Base-by-base conservation (phyloP, 2,113 vertebrate genomes). In the Atherinomorus stipes region DNA sequence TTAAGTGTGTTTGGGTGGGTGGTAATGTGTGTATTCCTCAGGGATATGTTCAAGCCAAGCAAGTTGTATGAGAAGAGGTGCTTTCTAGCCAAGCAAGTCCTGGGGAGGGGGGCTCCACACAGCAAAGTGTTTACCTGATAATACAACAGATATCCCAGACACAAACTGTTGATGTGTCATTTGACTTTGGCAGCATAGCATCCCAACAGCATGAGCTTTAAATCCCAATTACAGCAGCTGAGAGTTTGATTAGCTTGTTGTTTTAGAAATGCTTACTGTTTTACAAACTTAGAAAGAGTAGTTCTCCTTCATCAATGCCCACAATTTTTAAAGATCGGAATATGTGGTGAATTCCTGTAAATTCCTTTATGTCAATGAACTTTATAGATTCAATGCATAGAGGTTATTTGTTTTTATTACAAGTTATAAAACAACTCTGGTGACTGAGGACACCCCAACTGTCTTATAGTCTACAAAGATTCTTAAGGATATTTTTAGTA, bases 401-500 rank as follows among this genome's bases (percentile, higher is more conserved):
- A 44, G 16, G 44, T 47, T 4, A 11, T 44, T 61, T 12, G 22
- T 59, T 58, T 50, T 16, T 26, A 19, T 45, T 19, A 67, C 37
- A 68, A 47, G 31, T 54, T 47, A n/a, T n/a, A 2, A 65, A 65
- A 22, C 15, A 28, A 21, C 52, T 40, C 52, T 21, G 2, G 52
- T 18, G 40, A 76, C 51, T 58, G 68, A 85, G 83, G 79, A 76
- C 80, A 68, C 78, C 64, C 78, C 68, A 66, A 89, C 85, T 78
- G 81, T 90, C 86, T 76, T 74, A 80, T 52, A 58, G 73, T 78
- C 75, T 0, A 68, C 79, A 45, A 70, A 90, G 89, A 89, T 92
- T 86, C 93, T 94, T 93, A 89, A 89, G 81, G 34, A 76, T 98
- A 97, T 97, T 96, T 97, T 96, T 97, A 96, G 95, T 53, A 53